Evolutionary conservation across 2,797 vertebrate genomes (phyloP).

Genomic region (Lateolabrax maculatus): DNA sequence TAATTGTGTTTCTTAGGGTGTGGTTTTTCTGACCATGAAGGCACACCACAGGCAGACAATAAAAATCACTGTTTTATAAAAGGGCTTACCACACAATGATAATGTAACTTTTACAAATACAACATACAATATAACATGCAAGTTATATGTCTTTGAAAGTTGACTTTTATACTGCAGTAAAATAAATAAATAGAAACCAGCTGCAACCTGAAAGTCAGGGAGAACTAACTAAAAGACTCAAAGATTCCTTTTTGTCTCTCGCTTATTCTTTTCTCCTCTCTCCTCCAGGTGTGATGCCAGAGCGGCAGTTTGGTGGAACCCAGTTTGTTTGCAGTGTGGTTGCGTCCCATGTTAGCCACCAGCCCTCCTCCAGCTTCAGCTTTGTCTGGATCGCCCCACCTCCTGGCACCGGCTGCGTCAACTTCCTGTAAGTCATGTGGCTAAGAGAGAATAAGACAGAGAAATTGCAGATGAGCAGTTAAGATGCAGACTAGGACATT

Average conservation of each 20-base stretch:
- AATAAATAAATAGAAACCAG: slow-evolving; percentile 32
- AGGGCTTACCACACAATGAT: slow-evolving; percentile 2
- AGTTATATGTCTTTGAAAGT: slow-evolving; percentile 3
- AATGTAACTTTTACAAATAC: slow-evolving; percentile 13
- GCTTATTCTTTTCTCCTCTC: slow-evolving; percentile 17
- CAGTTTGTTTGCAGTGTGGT: slow-evolving; percentile 99
- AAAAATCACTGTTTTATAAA: slow-evolving; percentile 6
- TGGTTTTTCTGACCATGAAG: slow-evolving; percentile 14
- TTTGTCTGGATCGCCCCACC: slow-evolving; percentile 99
- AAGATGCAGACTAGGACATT: not conserved
- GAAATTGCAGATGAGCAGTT: not conserved
- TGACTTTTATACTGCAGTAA: slow-evolving; percentile 7
- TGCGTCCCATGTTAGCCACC: slow-evolving; percentile 96
- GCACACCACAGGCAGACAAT: slow-evolving; percentile 4
- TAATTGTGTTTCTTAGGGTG: slow-evolving; percentile 35
- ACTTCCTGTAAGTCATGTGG: slow-evolving; percentile 93
- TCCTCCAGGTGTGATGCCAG: slow-evolving; percentile 92
- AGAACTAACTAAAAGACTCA: not conserved
- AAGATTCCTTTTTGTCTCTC: not conserved
- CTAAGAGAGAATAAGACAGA: not conserved
- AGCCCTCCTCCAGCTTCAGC: slow-evolving; percentile 95
- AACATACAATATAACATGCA: not conserved
- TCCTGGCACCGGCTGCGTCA: slow-evolving; percentile 96
- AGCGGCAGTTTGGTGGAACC: slow-evolving; percentile 94
- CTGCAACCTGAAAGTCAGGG: slow-evolving; percentile 7